Evolutionary conservation across 2,888 invertebrate genomes (phyloP).

Genomic region (Callinectes sapidus): DNA sequence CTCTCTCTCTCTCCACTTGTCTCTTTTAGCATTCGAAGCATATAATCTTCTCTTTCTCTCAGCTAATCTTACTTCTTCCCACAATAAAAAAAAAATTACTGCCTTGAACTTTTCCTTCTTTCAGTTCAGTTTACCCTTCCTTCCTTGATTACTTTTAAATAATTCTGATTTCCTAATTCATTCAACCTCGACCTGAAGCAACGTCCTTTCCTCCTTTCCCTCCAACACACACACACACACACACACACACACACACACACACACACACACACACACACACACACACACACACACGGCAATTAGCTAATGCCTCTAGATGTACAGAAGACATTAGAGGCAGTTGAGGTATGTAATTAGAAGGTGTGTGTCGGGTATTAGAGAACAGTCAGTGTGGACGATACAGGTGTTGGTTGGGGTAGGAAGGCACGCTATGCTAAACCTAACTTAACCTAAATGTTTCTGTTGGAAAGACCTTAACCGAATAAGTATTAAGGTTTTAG

Average conservation of each 20-base stretch:
- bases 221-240: background rate
- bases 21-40: background rate
- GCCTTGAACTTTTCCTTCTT: background rate
- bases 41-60: background rate
- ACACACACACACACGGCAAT: constrained; percentile 7
- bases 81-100: background rate
- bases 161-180: background rate
- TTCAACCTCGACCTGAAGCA: background rate
- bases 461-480: too few relatives aligned
- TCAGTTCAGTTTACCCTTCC: background rate
- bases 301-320: background rate
- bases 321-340: background rate
- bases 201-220: background rate
- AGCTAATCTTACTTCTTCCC: background rate
- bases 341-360: background rate
- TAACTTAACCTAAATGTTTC: too few relatives aligned
- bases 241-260: background rate
- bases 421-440: background rate
- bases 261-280: constrained; percentile 4
- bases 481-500: background rate
- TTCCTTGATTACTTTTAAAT: background rate
- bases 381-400: background rate
- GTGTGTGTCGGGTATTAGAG: background rate
- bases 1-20: background rate
- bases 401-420: background rate